These are phyloP conservation scores for Malthinus flaveolus DNA, from an alignment of 2,888 invertebrate species.

Conservation along the genomic window DNA sequence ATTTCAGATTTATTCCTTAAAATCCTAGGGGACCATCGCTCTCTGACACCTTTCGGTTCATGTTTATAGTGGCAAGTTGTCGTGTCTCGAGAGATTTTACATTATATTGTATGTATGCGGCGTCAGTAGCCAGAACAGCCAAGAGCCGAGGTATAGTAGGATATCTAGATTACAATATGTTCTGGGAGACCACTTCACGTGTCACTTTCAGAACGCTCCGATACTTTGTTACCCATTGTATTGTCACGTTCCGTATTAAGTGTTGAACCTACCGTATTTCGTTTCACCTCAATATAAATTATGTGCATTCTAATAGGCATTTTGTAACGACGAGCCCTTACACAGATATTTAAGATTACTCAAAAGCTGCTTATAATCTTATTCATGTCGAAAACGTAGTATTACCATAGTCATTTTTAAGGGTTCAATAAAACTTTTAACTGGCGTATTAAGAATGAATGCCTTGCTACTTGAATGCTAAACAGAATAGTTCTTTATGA, in stretches of 20 bases:
- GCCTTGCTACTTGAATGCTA: too few relatives aligned
- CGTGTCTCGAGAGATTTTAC: slow-evolving; percentile 30
- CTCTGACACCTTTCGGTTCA: slow-evolving; percentile 12
- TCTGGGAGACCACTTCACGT: slow-evolving; percentile 37
- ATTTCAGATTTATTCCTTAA: slow-evolving; percentile 19
- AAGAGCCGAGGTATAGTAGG: slow-evolving; percentile 20
- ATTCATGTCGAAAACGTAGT: too few relatives aligned
- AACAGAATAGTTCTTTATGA: too few relatives aligned
- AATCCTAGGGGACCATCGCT: slow-evolving; percentile 15
- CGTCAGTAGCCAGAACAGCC: slow-evolving; percentile 39
- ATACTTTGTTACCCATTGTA: slow-evolving; percentile 40
- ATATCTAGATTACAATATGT: slow-evolving; percentile 39
- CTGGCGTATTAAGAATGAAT: too few relatives aligned
- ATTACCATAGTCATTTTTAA: too few relatives aligned
- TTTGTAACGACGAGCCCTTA: too few relatives aligned
- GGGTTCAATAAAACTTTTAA: too few relatives aligned
- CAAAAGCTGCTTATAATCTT: too few relatives aligned
- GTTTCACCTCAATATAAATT: slow-evolving; percentile 13
- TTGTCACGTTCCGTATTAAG: slow-evolving; percentile 34
- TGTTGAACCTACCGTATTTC: slow-evolving; percentile 14
- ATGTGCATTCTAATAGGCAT: slow-evolving; percentile 21
- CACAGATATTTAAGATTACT: too few relatives aligned
- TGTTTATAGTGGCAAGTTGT: slow-evolving; percentile 33
- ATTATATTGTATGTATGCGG: slow-evolving; percentile 38
- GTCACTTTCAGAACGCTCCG: slow-evolving; percentile 36